A percentile compares a stretch with the other conserved stretches of the same genome.
These are phyloP conservation scores for Caenorhabditis angaria DNA, from an alignment of 2,888 invertebrate species.

Conservation along the genomic window DNA sequence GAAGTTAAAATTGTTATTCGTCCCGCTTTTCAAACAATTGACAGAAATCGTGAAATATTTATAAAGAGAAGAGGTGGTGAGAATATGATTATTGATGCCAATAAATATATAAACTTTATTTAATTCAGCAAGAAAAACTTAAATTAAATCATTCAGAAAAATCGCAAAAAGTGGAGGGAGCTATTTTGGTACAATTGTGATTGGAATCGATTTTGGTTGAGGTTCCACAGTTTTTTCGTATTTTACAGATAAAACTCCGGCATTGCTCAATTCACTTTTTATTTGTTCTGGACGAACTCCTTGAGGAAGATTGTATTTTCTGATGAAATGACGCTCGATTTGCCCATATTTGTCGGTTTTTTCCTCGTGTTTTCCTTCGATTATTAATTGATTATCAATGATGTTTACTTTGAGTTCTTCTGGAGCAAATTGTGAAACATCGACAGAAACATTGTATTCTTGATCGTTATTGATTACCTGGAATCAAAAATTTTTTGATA, in stretches of 20 bases:
- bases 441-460: conserved; percentile 57
- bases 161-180: too few relatives aligned
- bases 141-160: neutral
- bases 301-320: conserved; percentile 62
- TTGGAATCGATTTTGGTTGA: conserved; percentile 47
- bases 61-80: too few relatives aligned
- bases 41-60: too few relatives aligned
- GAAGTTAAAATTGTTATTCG: too few relatives aligned
- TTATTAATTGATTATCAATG: conserved; percentile 59
- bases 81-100: too few relatives aligned
- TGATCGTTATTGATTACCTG: conserved; percentile 53
- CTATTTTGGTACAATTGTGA: conserved; percentile 51
- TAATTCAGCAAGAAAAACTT: neutral
- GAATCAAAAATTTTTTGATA: conserved; percentile 8
- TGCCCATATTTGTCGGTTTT: conserved; percentile 61
- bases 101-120: too few relatives aligned
- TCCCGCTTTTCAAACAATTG: too few relatives aligned
- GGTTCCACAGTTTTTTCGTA: conserved; percentile 56
- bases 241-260: conserved; percentile 61
- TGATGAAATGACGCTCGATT: conserved; percentile 57
- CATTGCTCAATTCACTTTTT: conserved; percentile 58
- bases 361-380: conserved; percentile 64
- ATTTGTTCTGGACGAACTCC: conserved; percentile 58
- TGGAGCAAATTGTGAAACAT: conserved; percentile 63
- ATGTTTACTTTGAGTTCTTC: conserved; percentile 66